phyloP scores from a whole-genome alignment of 2,797 vertebrate species.

The Bovichtus diacanthus region DNA sequence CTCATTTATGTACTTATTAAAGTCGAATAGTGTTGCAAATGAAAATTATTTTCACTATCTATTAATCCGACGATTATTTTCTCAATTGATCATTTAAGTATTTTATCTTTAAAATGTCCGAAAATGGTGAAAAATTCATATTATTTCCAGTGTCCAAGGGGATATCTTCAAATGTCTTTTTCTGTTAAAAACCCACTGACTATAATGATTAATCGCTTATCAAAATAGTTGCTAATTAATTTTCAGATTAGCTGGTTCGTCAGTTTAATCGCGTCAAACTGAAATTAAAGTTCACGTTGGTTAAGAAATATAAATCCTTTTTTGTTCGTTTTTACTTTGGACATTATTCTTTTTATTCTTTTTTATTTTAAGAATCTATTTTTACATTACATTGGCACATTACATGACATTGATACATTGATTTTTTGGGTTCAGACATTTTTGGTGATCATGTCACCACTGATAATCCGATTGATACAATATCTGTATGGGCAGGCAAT shows the following conservation, averaged over 20 bases:
- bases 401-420: too few species aligned
- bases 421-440: too few species aligned
- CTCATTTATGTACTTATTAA: not conserved
- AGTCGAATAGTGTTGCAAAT: not conserved
- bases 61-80: not conserved
- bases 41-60: not conserved
- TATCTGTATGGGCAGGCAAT: too few species aligned
- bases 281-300: not conserved
- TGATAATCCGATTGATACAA: too few species aligned
- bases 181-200: too few species aligned
- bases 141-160: not conserved
- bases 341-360: not conserved
- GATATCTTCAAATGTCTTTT: not conserved
- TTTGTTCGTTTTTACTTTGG: not conserved
- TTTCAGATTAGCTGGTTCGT: too few species aligned
- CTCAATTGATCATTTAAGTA: not conserved
- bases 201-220: too few species aligned
- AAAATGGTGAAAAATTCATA: too few species aligned
- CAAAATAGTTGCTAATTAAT: too few species aligned
- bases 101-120: not conserved
- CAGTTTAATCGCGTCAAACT: not conserved
- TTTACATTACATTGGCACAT: too few species aligned
- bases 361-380: not conserved
- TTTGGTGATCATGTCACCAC: too few species aligned
- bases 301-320: not conserved